phyloP scores from a whole-genome alignment of 92 coral and sea anemone genomes.

The Parazoanthus swiftii region DNA sequence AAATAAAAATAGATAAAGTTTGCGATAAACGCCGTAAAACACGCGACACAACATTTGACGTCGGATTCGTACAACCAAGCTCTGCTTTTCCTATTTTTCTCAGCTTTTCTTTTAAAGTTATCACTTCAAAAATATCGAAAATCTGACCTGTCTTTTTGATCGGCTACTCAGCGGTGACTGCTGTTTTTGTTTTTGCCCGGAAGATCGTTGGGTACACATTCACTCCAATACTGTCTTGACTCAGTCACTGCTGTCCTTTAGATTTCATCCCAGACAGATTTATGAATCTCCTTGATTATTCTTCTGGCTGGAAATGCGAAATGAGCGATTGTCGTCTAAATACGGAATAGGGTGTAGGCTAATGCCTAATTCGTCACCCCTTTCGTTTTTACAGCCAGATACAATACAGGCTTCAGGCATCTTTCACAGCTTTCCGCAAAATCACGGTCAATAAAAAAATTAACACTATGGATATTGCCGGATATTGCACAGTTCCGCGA shows the following conservation, averaged over 20 bases:
- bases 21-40: too few species aligned
- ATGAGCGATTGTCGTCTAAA: background rate
- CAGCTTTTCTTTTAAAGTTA: too few species aligned
- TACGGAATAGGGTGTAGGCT: background rate
- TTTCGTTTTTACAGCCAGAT: background rate
- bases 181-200: slow-evolving; percentile 11
- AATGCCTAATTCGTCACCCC: background rate
- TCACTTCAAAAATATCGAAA: background rate
- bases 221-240: background rate
- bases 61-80: background rate
- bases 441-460: background rate
- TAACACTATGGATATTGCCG: too few species aligned
- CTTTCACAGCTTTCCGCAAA: background rate
- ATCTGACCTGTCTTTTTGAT: slow-evolving; percentile 12
- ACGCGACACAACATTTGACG: background rate
- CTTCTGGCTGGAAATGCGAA: background rate
- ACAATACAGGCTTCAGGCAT: slow-evolving; percentile 16
- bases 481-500: background rate
- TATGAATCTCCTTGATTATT: background rate
- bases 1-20: too few species aligned
- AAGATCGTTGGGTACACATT: slow-evolving; percentile 10
- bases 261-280: background rate
- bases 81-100: background rate
- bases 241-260: slow-evolving; percentile 6
- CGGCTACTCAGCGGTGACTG: slow-evolving; percentile 14